Evolutionary conservation across 2,888 invertebrate genomes (phyloP), one percentile per base, ranked within the genome.

Genomic region (Hipparchia semele): DNA sequence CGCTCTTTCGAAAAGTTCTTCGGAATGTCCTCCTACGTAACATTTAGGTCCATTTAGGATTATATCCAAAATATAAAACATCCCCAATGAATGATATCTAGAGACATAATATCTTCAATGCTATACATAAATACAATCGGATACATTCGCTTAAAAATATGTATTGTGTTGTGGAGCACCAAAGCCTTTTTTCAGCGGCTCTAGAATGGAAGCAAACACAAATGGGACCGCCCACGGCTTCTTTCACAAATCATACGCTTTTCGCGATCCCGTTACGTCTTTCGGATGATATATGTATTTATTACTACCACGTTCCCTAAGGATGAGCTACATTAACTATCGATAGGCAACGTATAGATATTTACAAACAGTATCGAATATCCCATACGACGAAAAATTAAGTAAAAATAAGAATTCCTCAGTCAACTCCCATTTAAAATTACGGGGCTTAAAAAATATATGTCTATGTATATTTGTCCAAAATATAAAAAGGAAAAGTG

Each of bases 181-280:
- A 68, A 68, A 73, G 62, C 10, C 66, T 61, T 69, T 73, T 68
- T 71, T 53, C 68, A 68, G 56, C 64, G 56, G 53, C 45, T 51
- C 68, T 68, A 51, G 68, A 68, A 60, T 64, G 60, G 62, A 72
- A n/a, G 61, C 66, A 39, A 66, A 74, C 67, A 69, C 66, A 70
- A 74, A 69, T 61, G 74, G 67, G 51, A 45, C 75, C 75, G 74
- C 74, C 75, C 54, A 72, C 73, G 68, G 56, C 71, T 70, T 65
- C 66, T 51, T 68, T 75, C 68, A 74, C 74, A 73, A 73, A 74
- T 70, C 73, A 77, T 75, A 71, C 56, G 71, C 75, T 75, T 75
- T 73, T 70, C 70, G 64, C 72, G 73, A 54, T 65, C 66, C 49
- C 62, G 58, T 61, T 64, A 46, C 49, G 58, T 23, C 58, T 67